phyloP scores from a whole-genome alignment of 1,140 invertebrate species.

The Bombus waltoni region DNA sequence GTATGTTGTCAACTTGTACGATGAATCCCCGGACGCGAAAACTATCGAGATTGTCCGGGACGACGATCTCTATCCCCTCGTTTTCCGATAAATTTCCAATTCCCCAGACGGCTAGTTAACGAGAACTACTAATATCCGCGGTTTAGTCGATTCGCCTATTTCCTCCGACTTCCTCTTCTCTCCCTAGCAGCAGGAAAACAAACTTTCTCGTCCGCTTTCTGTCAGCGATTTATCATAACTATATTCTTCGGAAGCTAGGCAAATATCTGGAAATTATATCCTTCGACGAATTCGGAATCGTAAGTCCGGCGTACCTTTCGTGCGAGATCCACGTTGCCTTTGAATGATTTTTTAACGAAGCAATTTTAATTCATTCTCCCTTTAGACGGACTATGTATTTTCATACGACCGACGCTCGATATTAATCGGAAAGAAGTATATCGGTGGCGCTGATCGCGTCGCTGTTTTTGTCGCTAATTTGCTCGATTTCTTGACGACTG shows the following conservation, averaged over 20 bases:
- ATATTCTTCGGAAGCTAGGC: no score
- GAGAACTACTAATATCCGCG: constrained; percentile 26
- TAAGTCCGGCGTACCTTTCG: no score
- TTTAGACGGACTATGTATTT: no score
- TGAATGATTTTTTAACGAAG: no score
- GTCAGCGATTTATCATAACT: background rate
- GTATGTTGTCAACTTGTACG: constrained; percentile 31
- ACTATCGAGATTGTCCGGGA: constrained; percentile 26
- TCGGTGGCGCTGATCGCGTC: no score
- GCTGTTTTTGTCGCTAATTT: no score
- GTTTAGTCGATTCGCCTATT: constrained; percentile 8
- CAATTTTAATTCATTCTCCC: no score
- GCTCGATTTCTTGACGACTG: no score
- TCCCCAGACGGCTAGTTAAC: constrained; percentile 18
- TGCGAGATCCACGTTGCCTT: no score
- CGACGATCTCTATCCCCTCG: background rate
- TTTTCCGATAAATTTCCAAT: constrained; percentile 7
- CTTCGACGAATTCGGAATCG: background rate
- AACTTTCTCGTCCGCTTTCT: background rate
- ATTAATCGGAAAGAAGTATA: no score
- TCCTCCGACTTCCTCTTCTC: background rate
- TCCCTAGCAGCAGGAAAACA: background rate
- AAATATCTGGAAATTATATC: no score
- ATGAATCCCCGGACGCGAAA: constrained; percentile 37
- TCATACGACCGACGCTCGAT: no score